Conservation (phyloP, 1,140 invertebrate genomes). For the Monomorium pharaonis region DNA sequence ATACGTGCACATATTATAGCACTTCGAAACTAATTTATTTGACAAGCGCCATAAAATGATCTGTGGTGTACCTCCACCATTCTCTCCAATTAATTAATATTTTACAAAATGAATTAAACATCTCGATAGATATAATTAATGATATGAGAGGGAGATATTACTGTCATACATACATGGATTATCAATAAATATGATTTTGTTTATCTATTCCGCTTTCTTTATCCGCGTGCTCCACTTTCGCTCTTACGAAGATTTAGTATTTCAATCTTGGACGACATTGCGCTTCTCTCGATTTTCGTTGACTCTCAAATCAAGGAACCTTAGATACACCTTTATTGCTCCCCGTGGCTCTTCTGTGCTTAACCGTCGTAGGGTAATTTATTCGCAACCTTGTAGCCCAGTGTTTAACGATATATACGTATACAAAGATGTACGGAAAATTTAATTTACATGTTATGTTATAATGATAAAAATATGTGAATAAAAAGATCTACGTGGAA, state of each 20-base stretch:
- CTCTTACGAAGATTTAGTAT: constrained; percentile 45
- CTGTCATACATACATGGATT: too few relatives aligned
- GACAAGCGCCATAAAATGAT: constrained; percentile 46
- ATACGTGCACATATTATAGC: not conserved
- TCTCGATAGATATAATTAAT: constrained; percentile 26
- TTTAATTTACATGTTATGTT: not conserved
- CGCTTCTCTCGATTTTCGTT: constrained; percentile 24
- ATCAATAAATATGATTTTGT: not conserved
- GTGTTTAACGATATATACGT: not conserved
- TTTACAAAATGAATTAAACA: constrained; percentile 24
- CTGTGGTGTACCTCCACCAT: not conserved
- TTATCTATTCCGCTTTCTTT: not conserved
- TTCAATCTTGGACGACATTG: constrained; percentile 21
- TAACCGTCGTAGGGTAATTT: constrained; percentile 15
- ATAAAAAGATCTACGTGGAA: not conserved
- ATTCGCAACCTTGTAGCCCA: not conserved
- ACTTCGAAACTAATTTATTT: constrained; percentile 39
- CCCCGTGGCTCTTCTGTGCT: not conserved
- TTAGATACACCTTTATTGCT: constrained; percentile 42
- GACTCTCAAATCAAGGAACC: constrained; percentile 44
- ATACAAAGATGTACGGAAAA: not conserved
- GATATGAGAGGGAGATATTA: not conserved
- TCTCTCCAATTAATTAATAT: constrained; percentile 32
- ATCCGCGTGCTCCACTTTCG: not conserved
- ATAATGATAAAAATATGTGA: not conserved